Conservation (phyloP, 2,888 invertebrate species). For the Atethmia centrago region DNA sequence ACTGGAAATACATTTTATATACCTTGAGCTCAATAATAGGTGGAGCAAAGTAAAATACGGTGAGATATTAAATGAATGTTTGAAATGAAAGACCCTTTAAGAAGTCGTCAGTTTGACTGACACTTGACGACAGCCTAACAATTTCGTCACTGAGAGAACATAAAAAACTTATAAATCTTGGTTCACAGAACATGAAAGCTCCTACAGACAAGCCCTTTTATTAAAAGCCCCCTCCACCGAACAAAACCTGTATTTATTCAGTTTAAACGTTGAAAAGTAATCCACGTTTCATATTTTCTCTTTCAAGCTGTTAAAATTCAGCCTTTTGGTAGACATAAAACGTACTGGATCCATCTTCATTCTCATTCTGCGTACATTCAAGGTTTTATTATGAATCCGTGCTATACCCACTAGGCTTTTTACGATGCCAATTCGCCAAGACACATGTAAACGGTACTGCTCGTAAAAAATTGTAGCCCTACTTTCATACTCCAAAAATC, state of each 20-base stretch:
- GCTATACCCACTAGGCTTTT: conserved; percentile 66
- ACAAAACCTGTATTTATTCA: conserved; percentile 17
- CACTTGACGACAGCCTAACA: conserved; percentile 30
- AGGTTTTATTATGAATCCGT: conserved; percentile 71
- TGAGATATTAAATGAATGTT: conserved; percentile 23
- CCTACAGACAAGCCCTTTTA: conserved; percentile 22
- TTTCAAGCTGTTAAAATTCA: conserved; percentile 61
- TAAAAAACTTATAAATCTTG: conserved; percentile 56
- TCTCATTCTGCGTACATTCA: conserved; percentile 65
- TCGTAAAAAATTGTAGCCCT: conserved; percentile 61
- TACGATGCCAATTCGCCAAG: conserved; percentile 69
- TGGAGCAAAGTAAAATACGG: conserved; percentile 7
- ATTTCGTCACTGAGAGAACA: conserved; percentile 27
- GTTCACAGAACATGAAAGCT: conserved; percentile 27
- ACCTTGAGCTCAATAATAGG: background rate
- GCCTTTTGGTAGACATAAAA: conserved; percentile 63
- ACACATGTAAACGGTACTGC: conserved; percentile 68
- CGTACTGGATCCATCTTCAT: conserved; percentile 59
- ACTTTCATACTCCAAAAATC: background rate
- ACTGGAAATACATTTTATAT: conserved; percentile 15
- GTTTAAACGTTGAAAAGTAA: conserved; percentile 46
- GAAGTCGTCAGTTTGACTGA: conserved; percentile 17
- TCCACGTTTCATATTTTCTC: conserved; percentile 54
- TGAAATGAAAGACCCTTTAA: conserved; percentile 18
- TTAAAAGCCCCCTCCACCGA: conserved; percentile 24